Conservation (phyloP, 2,797 vertebrate genomes). For the Eutrigla gurnardus region DNA sequence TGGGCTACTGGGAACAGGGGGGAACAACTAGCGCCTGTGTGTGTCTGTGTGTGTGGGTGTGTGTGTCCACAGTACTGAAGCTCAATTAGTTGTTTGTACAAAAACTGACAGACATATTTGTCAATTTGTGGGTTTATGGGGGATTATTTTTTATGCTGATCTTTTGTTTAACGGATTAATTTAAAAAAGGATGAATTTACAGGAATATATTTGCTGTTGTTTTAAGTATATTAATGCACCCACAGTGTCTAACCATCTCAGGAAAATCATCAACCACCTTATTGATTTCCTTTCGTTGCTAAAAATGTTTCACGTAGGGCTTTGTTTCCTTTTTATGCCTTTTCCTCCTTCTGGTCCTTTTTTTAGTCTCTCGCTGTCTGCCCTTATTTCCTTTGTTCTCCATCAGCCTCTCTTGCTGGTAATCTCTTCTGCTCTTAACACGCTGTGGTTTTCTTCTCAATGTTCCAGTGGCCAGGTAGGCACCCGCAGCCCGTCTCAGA, state of each 20-base stretch:
- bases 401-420: neutral
- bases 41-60: neutral
- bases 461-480: constrained; percentile 93
- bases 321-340: constrained; percentile 15
- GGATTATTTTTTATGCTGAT: neutral
- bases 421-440: constrained; percentile 3
- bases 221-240: neutral
- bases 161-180: neutral
- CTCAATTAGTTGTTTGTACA: neutral
- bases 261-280: constrained; percentile 18
- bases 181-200: neutral
- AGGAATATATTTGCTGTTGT: neutral
- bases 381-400: constrained; percentile 3
- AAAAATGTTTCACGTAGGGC: constrained; percentile 25
- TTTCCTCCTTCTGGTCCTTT: neutral
- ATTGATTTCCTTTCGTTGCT: constrained; percentile 46
- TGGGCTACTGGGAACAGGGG: neutral
- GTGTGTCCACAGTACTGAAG: neutral
- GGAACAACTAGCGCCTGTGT: neutral
- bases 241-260: constrained; percentile 21
- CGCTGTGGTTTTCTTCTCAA: constrained; percentile 20
- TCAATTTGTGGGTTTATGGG: neutral
- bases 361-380: constrained; percentile 13
- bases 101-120: neutral
- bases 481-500: constrained; percentile 95